Evolutionary conservation across 2,113 vertebrate species (phyloP), one percentile per base, ranked within the genome.

Genomic region (Mus spicilegus): DNA sequence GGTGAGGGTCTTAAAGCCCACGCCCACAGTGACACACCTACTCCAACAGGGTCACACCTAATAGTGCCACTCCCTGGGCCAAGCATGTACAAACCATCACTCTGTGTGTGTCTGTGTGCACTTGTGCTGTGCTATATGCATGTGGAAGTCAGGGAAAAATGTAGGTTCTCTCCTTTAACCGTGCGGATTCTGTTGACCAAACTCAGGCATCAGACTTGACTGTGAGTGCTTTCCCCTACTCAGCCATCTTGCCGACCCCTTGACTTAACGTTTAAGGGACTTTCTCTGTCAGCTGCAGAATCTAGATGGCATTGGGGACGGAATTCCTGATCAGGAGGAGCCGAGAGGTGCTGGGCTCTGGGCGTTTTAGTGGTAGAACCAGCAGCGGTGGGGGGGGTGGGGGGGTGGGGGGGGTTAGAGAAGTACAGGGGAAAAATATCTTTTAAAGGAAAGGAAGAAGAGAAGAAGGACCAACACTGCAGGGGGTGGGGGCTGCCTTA

Each of bases 241-340:
- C 58, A 22, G 70, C 39, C 72, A 49, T 46, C 39, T 65, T 20
- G 0, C 58, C 10, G 19, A 13, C 12, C 51, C 24, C 61, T 87
- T 75, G 69, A 82, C 11, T 76, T 87, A 17, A 42, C 0, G 42
- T 56, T 54, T n/a, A 36, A 70, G 30, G 65, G 33, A 22, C 61
- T 39, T 19, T 0, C 24, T 70, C 19, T 49, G 75, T 54, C 17
- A 33, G 13, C 33, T 61, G 49, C 56, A 0, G 0, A 12, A 58
- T 11, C 36, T 51, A 13, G 28, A 24, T 14, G 33, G 14, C 14
- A 5, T 58, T 63, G 61, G 54, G 33, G 75, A 39, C 46, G 46
- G 1, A 12, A 10, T 24, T 3, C 8, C 63, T 63, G 75, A 72
- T 58, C 1, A 26, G 8, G 42, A 82, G 61, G 30, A 36, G 10